Evolutionary conservation across 2,888 invertebrate species (phyloP), one percentile per base, ranked within the genome.

Genomic region (Saturnia japonica): DNA sequence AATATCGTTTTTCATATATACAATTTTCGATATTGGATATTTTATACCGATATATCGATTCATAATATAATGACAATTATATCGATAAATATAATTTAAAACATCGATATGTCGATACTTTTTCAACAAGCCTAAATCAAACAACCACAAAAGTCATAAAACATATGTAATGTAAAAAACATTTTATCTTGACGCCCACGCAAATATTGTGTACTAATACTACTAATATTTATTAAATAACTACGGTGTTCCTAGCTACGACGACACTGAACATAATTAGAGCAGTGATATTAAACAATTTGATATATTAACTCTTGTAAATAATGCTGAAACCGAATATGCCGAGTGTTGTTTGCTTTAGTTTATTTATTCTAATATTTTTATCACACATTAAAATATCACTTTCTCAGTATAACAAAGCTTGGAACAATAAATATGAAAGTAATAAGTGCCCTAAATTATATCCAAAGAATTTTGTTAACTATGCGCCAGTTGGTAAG

Each of bases 401-500:
- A 19, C 75, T 86, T 47, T 85, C 91, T 54, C 88, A 91, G 70
- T 94, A 88, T 75, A 93, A 87, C 76, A 94, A 94, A 80, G 85
- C 87, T 69, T 94, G 93, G 93, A 89, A 79, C 81, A 92, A 93
- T 71, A 93, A 91, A 78, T 93, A 93, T 81, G 94, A 93, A 81
- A 91, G 82, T 81, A 91, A 91, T 77, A 87, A 94, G 71, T 95
- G 95, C 77, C 94, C 95, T 0, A 94, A 93, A 76, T 82, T 95
- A 42, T 95, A 93, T 81, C 94, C 94, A 3, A 94, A 90, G 80
- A 93, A 95, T 80, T 95, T 95, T 76, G 87, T 91, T 42, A 94
- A 94, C 78, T 95, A 91, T 82, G 91, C 94, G 69, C 95, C 95
- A 74, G 89, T 91, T 70, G 95, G 95, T 88, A 93, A 94, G 93